Evolutionary conservation across 1,140 invertebrate genomes (phyloP).

Genomic region (Solenopsis invicta): DNA sequence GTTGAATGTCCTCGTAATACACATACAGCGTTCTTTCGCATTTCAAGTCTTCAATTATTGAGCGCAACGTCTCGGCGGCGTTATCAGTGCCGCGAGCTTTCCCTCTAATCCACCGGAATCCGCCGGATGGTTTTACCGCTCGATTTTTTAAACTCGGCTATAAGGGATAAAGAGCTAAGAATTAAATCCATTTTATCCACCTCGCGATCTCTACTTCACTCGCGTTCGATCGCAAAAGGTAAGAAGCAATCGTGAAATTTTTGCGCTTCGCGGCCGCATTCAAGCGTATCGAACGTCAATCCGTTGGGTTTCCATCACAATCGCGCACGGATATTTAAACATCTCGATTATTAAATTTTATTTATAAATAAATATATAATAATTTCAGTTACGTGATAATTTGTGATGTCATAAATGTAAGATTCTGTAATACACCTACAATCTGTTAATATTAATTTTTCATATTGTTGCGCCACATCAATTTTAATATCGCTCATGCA

Average conservation of each 20-base stretch:
- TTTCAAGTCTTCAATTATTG: conserved; percentile 57
- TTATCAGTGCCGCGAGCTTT: conserved; percentile 37
- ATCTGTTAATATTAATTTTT: not conserved
- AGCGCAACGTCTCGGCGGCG: not conserved
- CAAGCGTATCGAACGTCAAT: not conserved
- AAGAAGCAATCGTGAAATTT: conserved; percentile 9
- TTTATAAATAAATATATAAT: not conserved
- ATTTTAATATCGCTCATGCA: not conserved
- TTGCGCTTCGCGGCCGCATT: not conserved
- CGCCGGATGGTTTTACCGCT: not conserved
- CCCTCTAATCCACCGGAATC: conserved; percentile 33
- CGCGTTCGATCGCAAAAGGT: conserved; percentile 12
- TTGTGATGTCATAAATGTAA: not conserved
- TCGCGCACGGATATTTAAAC: too few species aligned
- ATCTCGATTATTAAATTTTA: not conserved
- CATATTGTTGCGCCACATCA: not conserved
- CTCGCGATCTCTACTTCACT: not conserved
- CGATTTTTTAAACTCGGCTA: conserved; percentile 30
- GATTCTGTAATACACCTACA: not conserved
- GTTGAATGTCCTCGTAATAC: conserved; percentile 44
- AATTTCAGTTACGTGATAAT: not conserved
- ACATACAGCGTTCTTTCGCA: conserved; percentile 31
- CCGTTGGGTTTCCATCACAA: not conserved
- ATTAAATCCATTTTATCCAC: conserved; percentile 39
- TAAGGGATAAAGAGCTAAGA: not conserved